A percentile compares a stretch with the other conserved stretches of the same genome.
Conservation (phyloP, 2,888 invertebrate genomes). For the Aphelenchoides bicaudatus region DNA sequence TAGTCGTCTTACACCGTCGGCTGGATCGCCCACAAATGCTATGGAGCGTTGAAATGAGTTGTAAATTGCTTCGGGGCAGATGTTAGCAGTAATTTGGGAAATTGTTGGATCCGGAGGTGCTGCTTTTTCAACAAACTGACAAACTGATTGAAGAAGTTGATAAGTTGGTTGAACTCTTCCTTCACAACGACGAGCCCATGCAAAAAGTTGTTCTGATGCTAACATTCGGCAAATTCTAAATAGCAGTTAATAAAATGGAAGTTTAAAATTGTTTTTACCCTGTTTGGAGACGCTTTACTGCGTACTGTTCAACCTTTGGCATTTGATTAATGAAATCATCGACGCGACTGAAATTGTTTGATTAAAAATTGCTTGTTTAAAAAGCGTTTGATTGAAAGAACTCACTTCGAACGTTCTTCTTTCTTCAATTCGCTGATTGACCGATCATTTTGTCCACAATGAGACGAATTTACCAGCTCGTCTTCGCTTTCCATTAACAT, state of each 20-base stretch:
- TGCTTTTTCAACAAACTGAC: background rate
- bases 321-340: constrained; percentile 13
- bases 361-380: too few relatives aligned
- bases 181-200: constrained; percentile 11
- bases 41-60: background rate
- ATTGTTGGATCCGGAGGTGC: constrained; percentile 8
- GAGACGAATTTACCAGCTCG: too few relatives aligned
- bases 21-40: constrained; percentile 18
- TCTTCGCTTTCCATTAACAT: too few relatives aligned
- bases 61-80: constrained; percentile 19
- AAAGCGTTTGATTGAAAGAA: too few relatives aligned
- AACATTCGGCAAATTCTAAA: constrained; percentile 9
- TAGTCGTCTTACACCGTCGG: constrained; percentile 25
- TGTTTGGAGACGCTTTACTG: constrained; percentile 11
- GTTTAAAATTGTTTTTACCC: too few relatives aligned
- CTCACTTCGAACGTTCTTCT: background rate
- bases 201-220: constrained; percentile 10
- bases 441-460: background rate
- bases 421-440: background rate
- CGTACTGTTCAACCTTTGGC: constrained; percentile 14
- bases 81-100: constrained; percentile 19
- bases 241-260: too few relatives aligned
- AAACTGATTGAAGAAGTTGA: background rate
- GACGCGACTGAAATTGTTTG: constrained; percentile 8
- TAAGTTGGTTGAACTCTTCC: constrained; percentile 5